phyloP scores from a whole-genome alignment of 2,797 vertebrate species.

The Varecia variegata region DNA sequence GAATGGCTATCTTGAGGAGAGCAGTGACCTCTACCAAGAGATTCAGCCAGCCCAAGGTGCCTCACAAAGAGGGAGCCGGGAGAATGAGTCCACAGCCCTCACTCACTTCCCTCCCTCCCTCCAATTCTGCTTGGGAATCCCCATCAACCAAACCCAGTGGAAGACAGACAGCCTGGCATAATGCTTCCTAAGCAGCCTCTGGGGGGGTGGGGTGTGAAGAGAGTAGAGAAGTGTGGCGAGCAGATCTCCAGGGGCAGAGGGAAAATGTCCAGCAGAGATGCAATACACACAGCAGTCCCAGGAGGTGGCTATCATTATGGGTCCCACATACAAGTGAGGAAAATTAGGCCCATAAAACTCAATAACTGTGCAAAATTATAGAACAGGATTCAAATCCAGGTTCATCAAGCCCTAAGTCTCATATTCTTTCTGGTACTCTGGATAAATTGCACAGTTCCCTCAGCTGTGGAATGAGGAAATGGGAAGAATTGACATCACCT shows the following conservation, averaged over 20 bases:
- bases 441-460: too few species aligned
- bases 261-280: background rate
- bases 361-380: background rate
- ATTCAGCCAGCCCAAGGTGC: background rate
- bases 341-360: background rate
- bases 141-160: background rate
- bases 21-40: background rate
- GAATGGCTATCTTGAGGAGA: background rate
- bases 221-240: background rate
- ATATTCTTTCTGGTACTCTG: background rate
- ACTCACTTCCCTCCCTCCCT: background rate
- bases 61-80: background rate
- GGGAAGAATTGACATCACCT: background rate
- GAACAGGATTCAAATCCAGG: background rate
- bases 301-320: fast-evolving
- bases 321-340: background rate
- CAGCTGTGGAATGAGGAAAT: background rate
- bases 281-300: background rate
- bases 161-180: background rate
- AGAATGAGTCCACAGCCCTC: background rate
- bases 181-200: background rate
- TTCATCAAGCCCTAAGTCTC: background rate
- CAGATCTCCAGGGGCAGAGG: background rate
- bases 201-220: background rate
- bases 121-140: background rate